Evolutionary conservation across 2,888 invertebrate species (phyloP).

Genomic region (Laspeyria flexula): DNA sequence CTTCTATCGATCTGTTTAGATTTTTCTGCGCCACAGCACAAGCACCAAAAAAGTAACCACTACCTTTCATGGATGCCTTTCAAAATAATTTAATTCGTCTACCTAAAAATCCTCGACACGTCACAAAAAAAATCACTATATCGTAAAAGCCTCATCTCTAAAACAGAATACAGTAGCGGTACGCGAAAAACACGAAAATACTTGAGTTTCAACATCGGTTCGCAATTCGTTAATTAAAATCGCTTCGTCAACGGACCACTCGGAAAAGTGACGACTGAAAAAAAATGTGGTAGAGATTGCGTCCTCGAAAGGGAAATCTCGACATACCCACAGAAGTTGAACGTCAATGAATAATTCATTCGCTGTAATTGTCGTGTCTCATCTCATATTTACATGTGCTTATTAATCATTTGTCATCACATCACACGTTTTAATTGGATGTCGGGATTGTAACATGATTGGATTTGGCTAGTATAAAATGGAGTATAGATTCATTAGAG

Average conservation of each 20-base stretch:
- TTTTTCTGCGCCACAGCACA: no score
- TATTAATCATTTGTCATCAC: slow-evolving; percentile 45
- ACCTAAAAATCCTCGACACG: neutral
- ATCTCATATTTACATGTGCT: slow-evolving; percentile 31
- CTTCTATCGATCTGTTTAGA: no score
- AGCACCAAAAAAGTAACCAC: no score
- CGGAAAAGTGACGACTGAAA: slow-evolving; percentile 33
- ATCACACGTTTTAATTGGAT: slow-evolving; percentile 43
- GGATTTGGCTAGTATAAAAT: slow-evolving; percentile 20
- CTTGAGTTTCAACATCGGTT: slow-evolving; percentile 41
- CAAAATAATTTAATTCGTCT: neutral
- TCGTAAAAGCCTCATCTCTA: slow-evolving; percentile 23
- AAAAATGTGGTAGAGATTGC: slow-evolving; percentile 39
- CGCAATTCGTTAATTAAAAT: slow-evolving; percentile 46
- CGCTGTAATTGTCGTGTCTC: slow-evolving; percentile 35
- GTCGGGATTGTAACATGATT: slow-evolving; percentile 33
- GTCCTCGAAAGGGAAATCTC: slow-evolving; percentile 61
- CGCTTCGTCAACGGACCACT: slow-evolving; percentile 38
- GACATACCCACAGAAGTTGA: slow-evolving; percentile 58
- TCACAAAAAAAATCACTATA: slow-evolving; percentile 11
- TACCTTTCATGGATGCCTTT: neutral
- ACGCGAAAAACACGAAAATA: slow-evolving; percentile 11
- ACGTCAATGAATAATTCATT: slow-evolving; percentile 66
- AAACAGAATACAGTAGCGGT: slow-evolving; percentile 29
- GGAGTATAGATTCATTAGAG: slow-evolving; percentile 26